Percentiles rank a stretch among this genome's conserved stretches.
Evolutionary conservation across 2,113 vertebrate species (phyloP).

Genomic region (Microtus oregoni): DNA sequence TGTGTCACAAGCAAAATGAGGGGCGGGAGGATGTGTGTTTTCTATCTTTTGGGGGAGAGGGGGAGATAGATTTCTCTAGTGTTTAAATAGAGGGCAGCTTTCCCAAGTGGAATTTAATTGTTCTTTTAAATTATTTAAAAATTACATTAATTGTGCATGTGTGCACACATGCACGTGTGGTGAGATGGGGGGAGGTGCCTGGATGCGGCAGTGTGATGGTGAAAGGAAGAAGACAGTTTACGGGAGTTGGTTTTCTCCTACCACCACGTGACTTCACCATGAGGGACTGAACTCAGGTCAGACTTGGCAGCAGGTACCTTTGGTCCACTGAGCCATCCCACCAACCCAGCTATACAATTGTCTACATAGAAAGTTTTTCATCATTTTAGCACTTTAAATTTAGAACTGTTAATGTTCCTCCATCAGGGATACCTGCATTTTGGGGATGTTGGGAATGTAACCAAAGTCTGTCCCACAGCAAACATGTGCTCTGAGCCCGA

Average conservation of each 20-base stretch:
- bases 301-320: background rate
- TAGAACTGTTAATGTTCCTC: background rate
- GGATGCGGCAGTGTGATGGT: background rate
- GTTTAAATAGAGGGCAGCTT: constrained; percentile 47
- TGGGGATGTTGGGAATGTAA: background rate
- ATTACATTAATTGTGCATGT: background rate
- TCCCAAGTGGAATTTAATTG: constrained; percentile 40
- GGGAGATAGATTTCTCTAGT: background rate
- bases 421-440: background rate
- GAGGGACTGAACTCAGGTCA: background rate
- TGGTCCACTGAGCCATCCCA: background rate
- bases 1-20: constrained; percentile 26
- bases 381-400: constrained; percentile 37
- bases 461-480: background rate
- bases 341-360: background rate
- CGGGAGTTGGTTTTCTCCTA: background rate
- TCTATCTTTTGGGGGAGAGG: background rate
- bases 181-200: background rate
- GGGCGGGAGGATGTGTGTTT: background rate
- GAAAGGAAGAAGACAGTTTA: background rate
- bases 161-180: background rate
- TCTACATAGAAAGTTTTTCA: constrained; percentile 22
- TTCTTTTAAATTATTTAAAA: background rate
- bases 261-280: background rate
- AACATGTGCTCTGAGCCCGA: background rate